These are phyloP conservation scores for Dicentrarchus labrax DNA, from an alignment of 2,113 vertebrate species.

Conservation along the genomic window DNA sequence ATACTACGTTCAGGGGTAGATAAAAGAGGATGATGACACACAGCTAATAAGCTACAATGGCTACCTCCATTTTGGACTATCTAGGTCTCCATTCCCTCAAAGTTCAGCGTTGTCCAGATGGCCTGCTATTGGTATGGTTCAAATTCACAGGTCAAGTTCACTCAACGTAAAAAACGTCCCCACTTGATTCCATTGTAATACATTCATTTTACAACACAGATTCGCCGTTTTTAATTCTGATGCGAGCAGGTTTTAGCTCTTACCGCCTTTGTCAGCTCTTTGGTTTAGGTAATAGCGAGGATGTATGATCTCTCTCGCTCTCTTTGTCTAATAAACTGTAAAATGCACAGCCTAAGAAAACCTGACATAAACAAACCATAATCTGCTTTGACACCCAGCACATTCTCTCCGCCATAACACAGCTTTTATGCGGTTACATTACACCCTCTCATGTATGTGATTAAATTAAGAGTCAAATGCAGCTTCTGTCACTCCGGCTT, in stretches of 20 bases:
- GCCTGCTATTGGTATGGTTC: not conserved
- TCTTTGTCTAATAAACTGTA: slow-evolving; percentile 5
- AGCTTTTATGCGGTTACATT: slow-evolving; percentile 33
- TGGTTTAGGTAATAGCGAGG: not conserved
- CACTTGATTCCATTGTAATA: not conserved
- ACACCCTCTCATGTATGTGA: slow-evolving; percentile 56
- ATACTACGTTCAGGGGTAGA: not conserved
- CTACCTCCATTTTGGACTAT: slow-evolving; percentile 1
- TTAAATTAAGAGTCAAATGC: slow-evolving; percentile 53
- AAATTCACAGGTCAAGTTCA: not conserved
- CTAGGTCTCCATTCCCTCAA: not conserved
- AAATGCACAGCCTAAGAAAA: slow-evolving; percentile 13
- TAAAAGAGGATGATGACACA: not conserved
- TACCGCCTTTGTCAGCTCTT: not conserved
- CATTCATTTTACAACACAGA: not conserved
- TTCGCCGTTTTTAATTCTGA: not conserved
- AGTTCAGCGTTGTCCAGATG: not conserved
- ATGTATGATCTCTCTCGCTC: not conserved
- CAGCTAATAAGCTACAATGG: not conserved
- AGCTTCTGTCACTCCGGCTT: slow-evolving; percentile 50
- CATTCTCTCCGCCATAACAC: slow-evolving; percentile 25
- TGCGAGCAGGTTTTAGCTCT: not conserved
- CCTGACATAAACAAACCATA: slow-evolving; percentile 33
- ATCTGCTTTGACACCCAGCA: slow-evolving; percentile 32
- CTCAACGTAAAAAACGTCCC: not conserved